Percentiles rank a stretch among this genome's conserved stretches.
Conservation (phyloP, 2,888 invertebrate species). For the Bellardia pandia region DNA sequence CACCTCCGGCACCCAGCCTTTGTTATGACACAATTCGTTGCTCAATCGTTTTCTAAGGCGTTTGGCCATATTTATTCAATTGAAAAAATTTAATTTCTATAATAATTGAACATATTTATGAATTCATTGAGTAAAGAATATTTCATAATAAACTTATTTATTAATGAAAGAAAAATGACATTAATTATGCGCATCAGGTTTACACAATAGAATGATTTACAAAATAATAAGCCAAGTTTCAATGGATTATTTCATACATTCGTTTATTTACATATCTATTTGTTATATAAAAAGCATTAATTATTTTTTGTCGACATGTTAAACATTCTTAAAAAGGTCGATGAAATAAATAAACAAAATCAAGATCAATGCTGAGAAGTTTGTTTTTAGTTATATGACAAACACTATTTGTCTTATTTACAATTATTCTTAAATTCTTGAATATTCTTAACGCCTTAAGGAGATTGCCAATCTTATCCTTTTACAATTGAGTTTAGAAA, state of each 20-base stretch:
- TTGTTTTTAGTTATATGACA: neutral
- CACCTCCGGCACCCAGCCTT: neutral
- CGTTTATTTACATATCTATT: neutral
- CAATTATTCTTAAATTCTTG: no score
- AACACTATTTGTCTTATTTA: no score
- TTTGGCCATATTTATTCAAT: slow-evolving; percentile 5
- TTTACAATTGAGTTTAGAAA: no score
- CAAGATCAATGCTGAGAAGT: neutral
- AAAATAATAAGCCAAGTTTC: neutral
- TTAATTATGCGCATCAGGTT: slow-evolving; percentile 49
- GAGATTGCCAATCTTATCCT: no score
- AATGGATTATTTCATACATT: neutral
- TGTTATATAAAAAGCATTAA: slow-evolving; percentile 6
- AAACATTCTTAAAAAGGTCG: neutral
- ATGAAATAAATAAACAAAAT: neutral
- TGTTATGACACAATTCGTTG: slow-evolving; percentile 1
- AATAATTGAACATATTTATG: neutral
- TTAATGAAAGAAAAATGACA: slow-evolving; percentile 9
- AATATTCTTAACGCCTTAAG: no score
- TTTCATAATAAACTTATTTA: slow-evolving; percentile 6
- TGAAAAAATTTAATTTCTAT: neutral
- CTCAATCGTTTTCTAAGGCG: neutral
- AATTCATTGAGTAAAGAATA: slow-evolving; percentile 20
- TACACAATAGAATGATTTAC: slow-evolving; percentile 15
- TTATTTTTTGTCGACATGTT: neutral